Evolutionary conservation across 2,888 invertebrate species (phyloP).

Genomic region (Pardosa pseudoannulata): DNA sequence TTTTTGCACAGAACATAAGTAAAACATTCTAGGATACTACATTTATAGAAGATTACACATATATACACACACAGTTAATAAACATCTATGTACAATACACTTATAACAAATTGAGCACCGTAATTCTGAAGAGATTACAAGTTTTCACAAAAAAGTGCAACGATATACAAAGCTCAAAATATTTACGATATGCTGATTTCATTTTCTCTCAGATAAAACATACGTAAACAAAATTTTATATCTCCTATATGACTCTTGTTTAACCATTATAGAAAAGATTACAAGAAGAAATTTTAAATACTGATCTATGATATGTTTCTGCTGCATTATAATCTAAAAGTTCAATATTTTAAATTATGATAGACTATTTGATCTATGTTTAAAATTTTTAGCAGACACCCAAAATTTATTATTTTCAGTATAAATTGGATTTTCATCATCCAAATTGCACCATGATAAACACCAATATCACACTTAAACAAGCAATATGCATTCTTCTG

Average conservation of each 20-base stretch:
- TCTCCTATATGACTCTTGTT: too few relatives aligned
- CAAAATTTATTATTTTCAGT: background rate
- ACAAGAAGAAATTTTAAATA: background rate
- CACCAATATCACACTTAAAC: background rate
- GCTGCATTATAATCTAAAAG: too few relatives aligned
- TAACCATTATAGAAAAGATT: too few relatives aligned
- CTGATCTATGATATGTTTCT: conserved; percentile 23
- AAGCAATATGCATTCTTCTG: background rate
- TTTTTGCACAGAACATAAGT: background rate
- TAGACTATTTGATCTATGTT: too few relatives aligned
- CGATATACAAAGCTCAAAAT: conserved; percentile 11
- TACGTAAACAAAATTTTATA: too few relatives aligned
- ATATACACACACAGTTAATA: background rate
- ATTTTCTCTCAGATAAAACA: background rate
- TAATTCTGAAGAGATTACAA: conserved; percentile 1
- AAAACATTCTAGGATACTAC: background rate
- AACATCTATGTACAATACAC: background rate
- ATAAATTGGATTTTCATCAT: background rate
- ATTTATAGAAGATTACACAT: background rate
- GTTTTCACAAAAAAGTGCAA: background rate
- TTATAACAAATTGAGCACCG: conserved; percentile 39
- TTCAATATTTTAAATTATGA: too few relatives aligned
- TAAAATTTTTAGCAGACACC: too few relatives aligned
- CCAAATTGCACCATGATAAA: background rate
- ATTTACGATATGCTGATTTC: background rate